Percentiles rank a stretch among this genome's conserved stretches.
Evolutionary conservation across 2,113 vertebrate species (phyloP).

Genomic region (Microcebus griseorufus): DNA sequence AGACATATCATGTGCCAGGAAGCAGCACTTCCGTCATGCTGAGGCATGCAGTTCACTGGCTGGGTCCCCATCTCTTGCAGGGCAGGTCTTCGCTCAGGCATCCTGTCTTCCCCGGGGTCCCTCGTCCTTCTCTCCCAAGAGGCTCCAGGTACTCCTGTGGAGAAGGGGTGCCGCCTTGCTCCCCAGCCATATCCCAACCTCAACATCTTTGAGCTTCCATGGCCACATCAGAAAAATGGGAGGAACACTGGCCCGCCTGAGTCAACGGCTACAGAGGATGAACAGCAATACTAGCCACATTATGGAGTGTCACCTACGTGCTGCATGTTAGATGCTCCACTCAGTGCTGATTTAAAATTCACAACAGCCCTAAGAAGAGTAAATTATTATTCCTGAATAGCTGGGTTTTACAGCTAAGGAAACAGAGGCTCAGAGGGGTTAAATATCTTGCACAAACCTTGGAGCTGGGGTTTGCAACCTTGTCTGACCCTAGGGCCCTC

Average conservation of each 20-base stretch:
- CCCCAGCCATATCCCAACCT: background rate
- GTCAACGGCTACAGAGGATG: background rate
- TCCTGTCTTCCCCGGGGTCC: background rate
- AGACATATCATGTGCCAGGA: background rate
- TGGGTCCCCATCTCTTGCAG: background rate
- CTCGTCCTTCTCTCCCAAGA: background rate
- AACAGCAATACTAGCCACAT: accelerated
- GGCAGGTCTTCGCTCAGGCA: background rate
- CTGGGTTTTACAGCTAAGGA: background rate
- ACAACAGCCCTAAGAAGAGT: background rate
- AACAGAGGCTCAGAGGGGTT: background rate
- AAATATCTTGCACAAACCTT: background rate
- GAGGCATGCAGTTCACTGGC: background rate
- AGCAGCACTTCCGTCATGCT: background rate
- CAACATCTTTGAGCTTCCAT: background rate
- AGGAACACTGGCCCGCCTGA: accelerated
- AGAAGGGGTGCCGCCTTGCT: background rate
- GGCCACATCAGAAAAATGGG: background rate
- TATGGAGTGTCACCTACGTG: accelerated
- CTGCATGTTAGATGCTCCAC: background rate
- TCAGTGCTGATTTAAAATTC: background rate
- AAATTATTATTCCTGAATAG: background rate
- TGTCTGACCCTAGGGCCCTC: background rate
- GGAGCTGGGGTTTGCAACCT: background rate
- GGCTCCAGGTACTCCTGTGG: background rate